phyloP scores from a whole-genome alignment of 2,797 vertebrate species.

The Oreortyx pictus region DNA sequence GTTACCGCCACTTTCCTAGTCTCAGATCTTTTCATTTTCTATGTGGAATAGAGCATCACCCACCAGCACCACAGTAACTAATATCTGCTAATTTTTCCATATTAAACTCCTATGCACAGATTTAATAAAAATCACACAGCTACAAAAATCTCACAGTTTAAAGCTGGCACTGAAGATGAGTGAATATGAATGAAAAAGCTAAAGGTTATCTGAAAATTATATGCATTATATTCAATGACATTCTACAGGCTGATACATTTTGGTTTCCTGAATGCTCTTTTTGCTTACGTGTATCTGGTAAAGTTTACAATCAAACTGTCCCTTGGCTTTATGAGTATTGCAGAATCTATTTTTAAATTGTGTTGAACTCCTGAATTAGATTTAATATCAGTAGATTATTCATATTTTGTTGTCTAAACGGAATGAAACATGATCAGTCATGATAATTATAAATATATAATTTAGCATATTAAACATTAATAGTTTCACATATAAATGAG shows the following conservation, averaged over 20 bases:
- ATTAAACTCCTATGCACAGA: neutral
- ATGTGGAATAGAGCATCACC: neutral
- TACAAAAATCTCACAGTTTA: neutral
- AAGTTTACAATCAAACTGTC: neutral
- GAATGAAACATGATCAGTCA: neutral
- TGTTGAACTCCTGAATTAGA: neutral
- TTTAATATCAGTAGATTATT: neutral
- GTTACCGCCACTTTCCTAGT: neutral
- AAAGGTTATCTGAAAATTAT: neutral
- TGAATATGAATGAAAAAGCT: neutral
- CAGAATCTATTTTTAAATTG: neutral
- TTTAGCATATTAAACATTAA: neutral
- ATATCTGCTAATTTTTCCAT: constrained; percentile 2
- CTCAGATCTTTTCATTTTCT: neutral
- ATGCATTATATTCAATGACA: neutral
- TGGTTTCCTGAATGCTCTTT: neutral
- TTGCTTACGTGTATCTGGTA: neutral
- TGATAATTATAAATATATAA: neutral
- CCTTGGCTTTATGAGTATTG: neutral
- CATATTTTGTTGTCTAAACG: neutral
- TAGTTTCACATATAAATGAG: neutral
- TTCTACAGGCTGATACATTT: neutral
- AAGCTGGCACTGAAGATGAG: neutral
- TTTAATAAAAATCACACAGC: neutral
- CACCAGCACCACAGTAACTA: neutral